These are phyloP conservation scores for Cephus rjabovi DNA, from an alignment of 2,888 invertebrate species.

Conservation along the genomic window DNA sequence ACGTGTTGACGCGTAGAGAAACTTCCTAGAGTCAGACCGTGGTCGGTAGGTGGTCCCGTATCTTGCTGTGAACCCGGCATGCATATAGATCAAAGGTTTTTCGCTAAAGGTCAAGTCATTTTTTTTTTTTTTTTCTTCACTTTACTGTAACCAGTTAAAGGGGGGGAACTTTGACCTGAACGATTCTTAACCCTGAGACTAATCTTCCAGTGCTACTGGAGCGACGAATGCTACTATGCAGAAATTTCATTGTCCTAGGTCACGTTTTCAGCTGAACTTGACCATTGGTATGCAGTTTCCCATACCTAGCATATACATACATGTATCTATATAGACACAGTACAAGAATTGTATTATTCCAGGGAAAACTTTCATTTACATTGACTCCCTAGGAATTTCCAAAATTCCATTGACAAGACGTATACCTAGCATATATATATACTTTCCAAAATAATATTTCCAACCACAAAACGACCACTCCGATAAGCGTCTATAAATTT, in stretches of 20 bases:
- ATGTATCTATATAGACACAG: background rate
- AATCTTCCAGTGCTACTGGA: background rate
- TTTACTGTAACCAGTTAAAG: background rate
- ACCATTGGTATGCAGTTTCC: background rate
- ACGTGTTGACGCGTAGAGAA: constrained; percentile 31
- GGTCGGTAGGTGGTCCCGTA: constrained; percentile 18
- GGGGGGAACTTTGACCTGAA: background rate
- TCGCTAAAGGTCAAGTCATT: background rate
- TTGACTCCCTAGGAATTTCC: background rate
- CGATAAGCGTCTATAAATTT: background rate
- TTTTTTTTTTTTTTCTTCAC: background rate
- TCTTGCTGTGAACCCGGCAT: background rate
- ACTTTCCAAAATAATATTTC: background rate
- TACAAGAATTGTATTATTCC: background rate
- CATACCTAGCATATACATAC: background rate
- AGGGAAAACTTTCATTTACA: background rate
- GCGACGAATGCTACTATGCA: background rate
- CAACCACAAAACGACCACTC: background rate
- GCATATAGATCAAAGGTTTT: background rate
- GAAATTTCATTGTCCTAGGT: background rate
- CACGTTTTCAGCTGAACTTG: constrained; percentile 4
- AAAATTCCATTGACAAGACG: background rate
- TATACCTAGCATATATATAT: background rate
- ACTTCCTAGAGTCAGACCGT: constrained; percentile 25
- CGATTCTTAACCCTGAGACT: background rate